These are phyloP conservation scores for Asobara japonica DNA, from an alignment of 1,140 invertebrate species.

Conservation along the genomic window DNA sequence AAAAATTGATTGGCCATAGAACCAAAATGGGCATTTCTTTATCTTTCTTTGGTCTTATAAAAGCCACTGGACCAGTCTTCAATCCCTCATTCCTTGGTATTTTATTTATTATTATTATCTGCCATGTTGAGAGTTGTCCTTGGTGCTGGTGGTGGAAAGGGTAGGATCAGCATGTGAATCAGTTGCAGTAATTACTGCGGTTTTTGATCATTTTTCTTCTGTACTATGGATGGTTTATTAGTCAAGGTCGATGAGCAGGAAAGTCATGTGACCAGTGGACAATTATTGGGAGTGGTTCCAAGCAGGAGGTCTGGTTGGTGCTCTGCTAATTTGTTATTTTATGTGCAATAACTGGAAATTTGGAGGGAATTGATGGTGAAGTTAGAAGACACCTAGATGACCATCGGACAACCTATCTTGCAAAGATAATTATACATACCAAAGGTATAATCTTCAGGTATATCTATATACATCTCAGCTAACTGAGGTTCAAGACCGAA, in stretches of 20 bases:
- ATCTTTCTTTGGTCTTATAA: background rate
- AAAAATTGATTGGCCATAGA: background rate
- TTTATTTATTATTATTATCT: background rate
- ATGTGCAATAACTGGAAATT: too few relatives aligned
- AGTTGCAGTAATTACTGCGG: background rate
- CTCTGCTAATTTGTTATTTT: too few relatives aligned
- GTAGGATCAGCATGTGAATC: background rate
- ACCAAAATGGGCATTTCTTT: background rate
- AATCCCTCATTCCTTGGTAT: background rate
- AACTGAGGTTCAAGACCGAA: too few relatives aligned
- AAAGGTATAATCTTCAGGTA: too few relatives aligned
- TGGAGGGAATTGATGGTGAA: too few relatives aligned
- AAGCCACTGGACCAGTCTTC: background rate
- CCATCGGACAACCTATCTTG: too few relatives aligned
- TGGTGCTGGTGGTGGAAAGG: background rate
- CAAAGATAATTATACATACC: too few relatives aligned
- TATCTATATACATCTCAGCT: too few relatives aligned
- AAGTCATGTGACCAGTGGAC: too few relatives aligned
- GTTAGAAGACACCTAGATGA: too few relatives aligned
- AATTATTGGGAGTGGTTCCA: too few relatives aligned
- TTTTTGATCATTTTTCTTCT: background rate
- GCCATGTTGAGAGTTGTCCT: background rate
- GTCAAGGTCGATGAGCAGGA: background rate
- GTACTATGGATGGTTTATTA: background rate
- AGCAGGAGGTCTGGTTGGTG: too few relatives aligned